These are phyloP conservation scores for Chloropsis cyanopogon DNA, from an alignment of 2,113 vertebrate species.

Conservation along the genomic window DNA sequence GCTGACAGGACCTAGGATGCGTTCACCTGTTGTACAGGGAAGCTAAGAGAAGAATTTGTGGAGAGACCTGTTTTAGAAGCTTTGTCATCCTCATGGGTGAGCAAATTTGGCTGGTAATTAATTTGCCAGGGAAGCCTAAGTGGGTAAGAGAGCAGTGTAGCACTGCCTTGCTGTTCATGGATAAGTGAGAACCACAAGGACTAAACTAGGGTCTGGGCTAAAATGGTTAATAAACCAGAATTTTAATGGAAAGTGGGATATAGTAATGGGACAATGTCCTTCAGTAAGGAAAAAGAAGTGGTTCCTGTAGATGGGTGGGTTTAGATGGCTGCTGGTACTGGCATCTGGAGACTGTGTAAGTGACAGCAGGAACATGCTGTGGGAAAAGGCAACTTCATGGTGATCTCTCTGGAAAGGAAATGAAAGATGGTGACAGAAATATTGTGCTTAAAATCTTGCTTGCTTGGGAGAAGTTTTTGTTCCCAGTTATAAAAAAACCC, in stretches of 20 bases:
- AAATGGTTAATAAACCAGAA: background rate
- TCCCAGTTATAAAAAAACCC: background rate
- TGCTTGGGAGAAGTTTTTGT: background rate
- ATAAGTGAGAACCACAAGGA: background rate
- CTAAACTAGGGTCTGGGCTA: background rate
- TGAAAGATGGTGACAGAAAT: background rate
- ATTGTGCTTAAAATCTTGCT: background rate
- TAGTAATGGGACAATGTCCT: background rate
- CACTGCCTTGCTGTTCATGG: background rate
- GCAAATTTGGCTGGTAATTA: background rate
- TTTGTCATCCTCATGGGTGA: background rate
- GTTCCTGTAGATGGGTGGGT: background rate
- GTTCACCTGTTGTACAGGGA: background rate
- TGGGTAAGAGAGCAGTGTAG: background rate
- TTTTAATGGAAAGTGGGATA: background rate
- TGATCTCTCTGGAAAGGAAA: background rate
- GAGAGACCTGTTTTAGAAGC: background rate
- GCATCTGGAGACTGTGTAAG: background rate
- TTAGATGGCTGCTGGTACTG: background rate
- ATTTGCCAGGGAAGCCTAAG: background rate
- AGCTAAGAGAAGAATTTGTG: background rate
- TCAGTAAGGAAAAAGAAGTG: background rate
- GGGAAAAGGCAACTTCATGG: background rate
- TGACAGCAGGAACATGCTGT: background rate
- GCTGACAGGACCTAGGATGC: background rate